Percentiles rank a stretch among this genome's conserved stretches.
Evolutionary conservation across 2,113 vertebrate species (phyloP).

Genomic region (Caracal caracal): DNA sequence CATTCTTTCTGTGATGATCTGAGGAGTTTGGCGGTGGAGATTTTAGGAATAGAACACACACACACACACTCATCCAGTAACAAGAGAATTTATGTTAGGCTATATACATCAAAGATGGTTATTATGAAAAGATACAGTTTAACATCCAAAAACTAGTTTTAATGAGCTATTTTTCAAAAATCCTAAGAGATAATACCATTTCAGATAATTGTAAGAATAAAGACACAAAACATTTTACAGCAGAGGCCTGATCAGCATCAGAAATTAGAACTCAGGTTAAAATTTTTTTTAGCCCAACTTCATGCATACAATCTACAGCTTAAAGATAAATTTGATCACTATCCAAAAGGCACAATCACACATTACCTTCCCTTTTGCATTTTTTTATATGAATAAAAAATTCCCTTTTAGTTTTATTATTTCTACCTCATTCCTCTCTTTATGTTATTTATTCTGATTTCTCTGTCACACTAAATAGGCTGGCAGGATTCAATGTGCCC

Average conservation of each 20-base stretch:
- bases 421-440: background rate
- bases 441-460: constrained; percentile 19
- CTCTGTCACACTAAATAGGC: background rate
- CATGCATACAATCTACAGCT: background rate
- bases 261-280: constrained; percentile 32
- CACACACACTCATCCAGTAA: background rate
- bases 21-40: background rate
- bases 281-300: background rate
- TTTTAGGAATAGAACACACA: background rate
- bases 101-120: background rate
- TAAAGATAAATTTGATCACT: constrained; percentile 12
- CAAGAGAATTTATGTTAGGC: background rate
- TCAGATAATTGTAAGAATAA: background rate
- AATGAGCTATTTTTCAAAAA: background rate
- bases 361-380: background rate
- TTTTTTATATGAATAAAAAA: background rate
- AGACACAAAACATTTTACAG: background rate
- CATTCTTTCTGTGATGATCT: constrained; percentile 21
- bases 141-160: background rate
- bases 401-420: background rate
- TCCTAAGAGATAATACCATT: background rate
- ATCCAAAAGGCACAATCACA: background rate
- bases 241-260: background rate
- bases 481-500: background rate
- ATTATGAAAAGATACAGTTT: background rate